A percentile compares a stretch with the other conserved stretches of the same genome.
phyloP scores from a whole-genome alignment of 2,797 vertebrate genomes.

The Micromesistius poutassou region DNA sequence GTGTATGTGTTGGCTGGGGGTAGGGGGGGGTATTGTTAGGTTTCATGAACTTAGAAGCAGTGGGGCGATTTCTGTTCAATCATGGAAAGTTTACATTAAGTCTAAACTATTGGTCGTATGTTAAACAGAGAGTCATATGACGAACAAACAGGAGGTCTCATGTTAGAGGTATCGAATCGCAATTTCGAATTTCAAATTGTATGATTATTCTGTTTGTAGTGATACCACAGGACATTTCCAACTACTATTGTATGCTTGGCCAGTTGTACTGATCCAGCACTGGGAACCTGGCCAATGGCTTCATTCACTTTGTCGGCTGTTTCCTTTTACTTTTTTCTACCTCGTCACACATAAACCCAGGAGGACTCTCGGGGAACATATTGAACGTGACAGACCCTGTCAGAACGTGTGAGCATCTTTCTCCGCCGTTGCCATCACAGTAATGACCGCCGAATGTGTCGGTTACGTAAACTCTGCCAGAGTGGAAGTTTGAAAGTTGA shows the following conservation, averaged over 20 bases:
- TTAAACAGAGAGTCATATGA: background rate
- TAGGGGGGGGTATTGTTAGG: background rate
- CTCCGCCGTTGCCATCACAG: constrained; percentile 7
- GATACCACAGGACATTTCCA: background rate
- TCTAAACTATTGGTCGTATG: background rate
- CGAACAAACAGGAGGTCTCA: background rate
- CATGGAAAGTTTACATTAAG: constrained; percentile 2
- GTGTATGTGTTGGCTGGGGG: background rate
- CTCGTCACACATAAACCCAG: constrained; percentile 7
- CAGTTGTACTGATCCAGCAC: constrained; percentile 20
- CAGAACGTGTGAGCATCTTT: constrained; percentile 40
- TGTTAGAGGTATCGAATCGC: too few species aligned
- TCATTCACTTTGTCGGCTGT: constrained; percentile 10
- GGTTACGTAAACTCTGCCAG: constrained; percentile 30
- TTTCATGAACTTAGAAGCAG: background rate
- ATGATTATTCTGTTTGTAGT: background rate
- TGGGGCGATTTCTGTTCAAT: background rate
- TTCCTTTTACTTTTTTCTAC: background rate
- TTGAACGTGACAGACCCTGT: constrained; percentile 27
- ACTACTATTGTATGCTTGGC: constrained; percentile 3
- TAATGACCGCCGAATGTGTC: constrained; percentile 25
- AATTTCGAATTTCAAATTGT: too few species aligned
- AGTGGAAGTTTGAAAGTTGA: constrained; percentile 17
- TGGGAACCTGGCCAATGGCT: constrained; percentile 36
- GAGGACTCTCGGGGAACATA: constrained; percentile 5